These are phyloP conservation scores for Euspilapteryx auroguttella DNA, from an alignment of 2,888 invertebrate genomes.

Conservation along the genomic window DNA sequence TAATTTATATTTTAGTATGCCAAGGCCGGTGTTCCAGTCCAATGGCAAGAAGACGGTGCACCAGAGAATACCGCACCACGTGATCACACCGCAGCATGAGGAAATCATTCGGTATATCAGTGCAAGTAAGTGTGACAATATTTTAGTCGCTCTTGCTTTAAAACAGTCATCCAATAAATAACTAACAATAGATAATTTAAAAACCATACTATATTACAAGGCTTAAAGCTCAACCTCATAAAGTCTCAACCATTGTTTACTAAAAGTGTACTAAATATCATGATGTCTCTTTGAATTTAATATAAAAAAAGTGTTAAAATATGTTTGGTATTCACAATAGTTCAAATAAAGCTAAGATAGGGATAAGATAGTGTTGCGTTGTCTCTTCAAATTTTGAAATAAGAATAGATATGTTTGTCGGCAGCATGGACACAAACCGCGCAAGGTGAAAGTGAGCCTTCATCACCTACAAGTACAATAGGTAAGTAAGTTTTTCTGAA, in stretches of 20 bases:
- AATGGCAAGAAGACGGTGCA: constrained; percentile 65
- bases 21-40: constrained; percentile 81
- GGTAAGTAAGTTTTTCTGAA: too few species aligned
- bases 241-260: too few species aligned
- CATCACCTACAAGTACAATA: constrained; percentile 53
- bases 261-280: too few species aligned
- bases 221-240: too few species aligned
- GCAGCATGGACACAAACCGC: constrained; percentile 71
- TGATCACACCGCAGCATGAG: constrained; percentile 77
- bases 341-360: too few species aligned
- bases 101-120: constrained; percentile 85
- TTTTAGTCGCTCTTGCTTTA: not conserved
- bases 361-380: too few species aligned
- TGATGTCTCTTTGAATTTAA: too few species aligned
- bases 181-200: not conserved
- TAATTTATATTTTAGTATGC: constrained; percentile 74
- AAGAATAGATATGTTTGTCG: too few species aligned
- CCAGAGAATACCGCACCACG: constrained; percentile 62
- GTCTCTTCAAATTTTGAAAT: too few species aligned
- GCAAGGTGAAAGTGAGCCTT: constrained; percentile 56
- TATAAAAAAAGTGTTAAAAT: too few species aligned
- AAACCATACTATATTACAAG: too few species aligned
- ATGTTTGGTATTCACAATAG: too few species aligned
- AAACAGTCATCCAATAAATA: not conserved
- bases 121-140: constrained; percentile 87